Evolutionary conservation across 2,888 invertebrate genomes (phyloP).

Genomic region (Noctua fimbriata): DNA sequence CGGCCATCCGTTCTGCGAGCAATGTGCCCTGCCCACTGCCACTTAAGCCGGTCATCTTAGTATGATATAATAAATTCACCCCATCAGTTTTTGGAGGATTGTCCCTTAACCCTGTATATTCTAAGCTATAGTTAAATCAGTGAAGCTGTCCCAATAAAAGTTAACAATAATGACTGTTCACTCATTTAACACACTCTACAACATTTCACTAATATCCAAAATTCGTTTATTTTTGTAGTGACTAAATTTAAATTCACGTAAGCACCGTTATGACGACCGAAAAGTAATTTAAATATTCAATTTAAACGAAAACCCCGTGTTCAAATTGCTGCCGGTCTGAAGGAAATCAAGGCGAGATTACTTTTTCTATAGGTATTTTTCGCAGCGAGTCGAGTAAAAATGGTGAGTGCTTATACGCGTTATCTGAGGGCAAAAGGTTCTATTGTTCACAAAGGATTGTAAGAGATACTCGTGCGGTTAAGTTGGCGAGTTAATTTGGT

Average conservation of each 20-base stretch:
- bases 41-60: too few relatives aligned
- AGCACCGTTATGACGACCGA: constrained; percentile 28
- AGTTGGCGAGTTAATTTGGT: constrained; percentile 63
- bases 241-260: background rate
- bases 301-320: constrained; percentile 66
- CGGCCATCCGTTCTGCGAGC: too few relatives aligned
- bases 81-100: too few relatives aligned
- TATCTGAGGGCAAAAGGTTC: constrained; percentile 59
- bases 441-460: constrained; percentile 52
- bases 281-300: constrained; percentile 71
- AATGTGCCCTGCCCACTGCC: too few relatives aligned
- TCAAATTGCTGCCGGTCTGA: constrained; percentile 59
- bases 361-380: constrained; percentile 63
- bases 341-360: constrained; percentile 69
- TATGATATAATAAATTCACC: too few relatives aligned
- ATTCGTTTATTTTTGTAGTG: background rate
- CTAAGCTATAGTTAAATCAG: too few relatives aligned
- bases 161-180: too few relatives aligned
- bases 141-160: too few relatives aligned
- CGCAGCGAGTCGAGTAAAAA: constrained; percentile 45
- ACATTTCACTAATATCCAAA: background rate
- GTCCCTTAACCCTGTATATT: too few relatives aligned
- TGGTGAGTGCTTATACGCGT: constrained; percentile 53
- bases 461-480: constrained; percentile 56
- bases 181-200: background rate